Conservation (phyloP, 2,113 vertebrate genomes). For the Protomyctophum bolini region DNA sequence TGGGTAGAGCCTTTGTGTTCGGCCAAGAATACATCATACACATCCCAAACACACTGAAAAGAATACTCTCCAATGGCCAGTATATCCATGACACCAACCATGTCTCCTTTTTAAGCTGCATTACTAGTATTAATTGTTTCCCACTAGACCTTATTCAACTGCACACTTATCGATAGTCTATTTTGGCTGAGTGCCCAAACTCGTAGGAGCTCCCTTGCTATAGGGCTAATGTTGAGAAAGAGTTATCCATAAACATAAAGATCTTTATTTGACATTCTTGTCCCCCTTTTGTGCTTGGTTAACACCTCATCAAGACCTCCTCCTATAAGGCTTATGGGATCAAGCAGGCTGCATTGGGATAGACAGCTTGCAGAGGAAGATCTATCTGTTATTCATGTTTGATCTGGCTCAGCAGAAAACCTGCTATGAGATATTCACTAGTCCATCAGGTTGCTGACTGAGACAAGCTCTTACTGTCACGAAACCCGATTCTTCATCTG, state of each 20-base stretch:
- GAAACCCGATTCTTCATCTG: slow-evolving; percentile 31
- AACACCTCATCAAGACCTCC: slow-evolving; percentile 44
- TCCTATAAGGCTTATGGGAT: slow-evolving; percentile 19
- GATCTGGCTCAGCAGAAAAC: slow-evolving; percentile 48
- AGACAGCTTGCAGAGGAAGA: slow-evolving; percentile 13
- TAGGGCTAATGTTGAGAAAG: slow-evolving; percentile 22
- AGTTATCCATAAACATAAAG: slow-evolving; percentile 42
- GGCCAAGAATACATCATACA: slow-evolving; percentile 8
- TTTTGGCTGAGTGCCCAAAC: slow-evolving; percentile 49
- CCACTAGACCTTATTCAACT: slow-evolving; percentile 53
- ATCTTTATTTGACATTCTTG: slow-evolving; percentile 44
- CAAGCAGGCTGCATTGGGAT: slow-evolving; percentile 19
- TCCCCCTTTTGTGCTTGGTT: slow-evolving; percentile 47
- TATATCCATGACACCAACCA: slow-evolving; percentile 13
- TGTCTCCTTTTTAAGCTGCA: slow-evolving; percentile 36
- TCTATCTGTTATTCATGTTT: slow-evolving; percentile 32
- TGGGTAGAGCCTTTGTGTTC: slow-evolving; percentile 5
- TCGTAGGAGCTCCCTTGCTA: slow-evolving; percentile 18
- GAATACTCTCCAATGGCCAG: slow-evolving; percentile 8
- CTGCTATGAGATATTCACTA: slow-evolving; percentile 20
- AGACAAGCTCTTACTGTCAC: slow-evolving; percentile 16
- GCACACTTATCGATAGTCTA: slow-evolving; percentile 62
- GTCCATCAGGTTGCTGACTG: slow-evolving; percentile 33
- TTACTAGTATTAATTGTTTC: slow-evolving; percentile 66
- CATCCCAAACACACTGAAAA: not conserved